Percentiles rank a stretch among this genome's conserved stretches.
Evolutionary conservation across 2,797 vertebrate genomes (phyloP).

Genomic region (Cetoscarus ocellatus): DNA sequence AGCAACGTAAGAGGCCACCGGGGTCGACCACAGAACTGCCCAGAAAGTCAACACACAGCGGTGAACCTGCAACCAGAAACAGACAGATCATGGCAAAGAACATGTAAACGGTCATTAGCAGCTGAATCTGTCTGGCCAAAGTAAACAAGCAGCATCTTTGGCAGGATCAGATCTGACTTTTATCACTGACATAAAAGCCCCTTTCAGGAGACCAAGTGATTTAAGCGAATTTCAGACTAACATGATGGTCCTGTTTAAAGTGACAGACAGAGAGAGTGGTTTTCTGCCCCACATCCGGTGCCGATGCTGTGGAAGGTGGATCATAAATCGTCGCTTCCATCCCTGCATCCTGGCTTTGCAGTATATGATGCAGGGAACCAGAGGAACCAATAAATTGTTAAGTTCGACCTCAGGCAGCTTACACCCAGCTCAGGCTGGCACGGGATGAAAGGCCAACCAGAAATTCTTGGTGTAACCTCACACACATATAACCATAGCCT

Average conservation of each 20-base stretch:
- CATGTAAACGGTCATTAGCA: not conserved
- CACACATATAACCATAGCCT: constrained; percentile 74
- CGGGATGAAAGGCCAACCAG: constrained; percentile 73
- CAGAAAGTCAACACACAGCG: constrained; percentile 5
- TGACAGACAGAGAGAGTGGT: constrained; percentile 55
- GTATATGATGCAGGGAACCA: constrained; percentile 82
- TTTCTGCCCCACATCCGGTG: constrained; percentile 83
- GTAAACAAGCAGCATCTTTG: not conserved
- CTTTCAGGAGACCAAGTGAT: not conserved
- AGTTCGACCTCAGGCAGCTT: constrained; percentile 63
- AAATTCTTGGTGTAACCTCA: constrained; percentile 85
- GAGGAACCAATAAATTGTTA: constrained; percentile 80
- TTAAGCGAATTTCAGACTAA: constrained; percentile 17
- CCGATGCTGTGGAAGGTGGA: constrained; percentile 81
- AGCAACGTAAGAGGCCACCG: constrained; percentile 2
- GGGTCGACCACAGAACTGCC: not conserved
- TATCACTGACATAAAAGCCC: not conserved
- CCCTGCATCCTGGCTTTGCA: constrained; percentile 76
- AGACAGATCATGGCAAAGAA: constrained; percentile 1
- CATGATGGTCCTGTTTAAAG: constrained; percentile 18
- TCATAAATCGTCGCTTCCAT: constrained; percentile 88
- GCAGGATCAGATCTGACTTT: not conserved
- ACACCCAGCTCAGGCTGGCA: constrained; percentile 70
- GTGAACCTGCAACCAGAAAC: constrained; percentile 2
- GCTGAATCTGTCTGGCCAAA: not conserved